These are phyloP conservation scores for Cheiracanthium punctorium DNA, from an alignment of 2,888 invertebrate genomes.

Conservation along the genomic window DNA sequence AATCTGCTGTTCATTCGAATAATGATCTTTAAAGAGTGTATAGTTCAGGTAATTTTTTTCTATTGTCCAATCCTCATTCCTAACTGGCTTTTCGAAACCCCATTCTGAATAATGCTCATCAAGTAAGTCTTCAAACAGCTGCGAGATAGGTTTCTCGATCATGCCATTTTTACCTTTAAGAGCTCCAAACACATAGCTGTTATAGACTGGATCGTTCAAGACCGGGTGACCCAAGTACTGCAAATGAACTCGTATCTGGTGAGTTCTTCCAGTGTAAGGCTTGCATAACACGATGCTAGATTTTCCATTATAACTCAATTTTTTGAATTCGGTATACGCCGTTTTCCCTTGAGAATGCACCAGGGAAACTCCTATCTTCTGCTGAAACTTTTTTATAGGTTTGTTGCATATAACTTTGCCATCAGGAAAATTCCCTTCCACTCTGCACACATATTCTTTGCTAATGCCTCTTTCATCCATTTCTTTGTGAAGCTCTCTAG, in stretches of 20 bases:
- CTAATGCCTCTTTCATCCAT: slow-evolving; percentile 92
- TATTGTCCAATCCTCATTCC: neutral
- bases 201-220: slow-evolving; percentile 97
- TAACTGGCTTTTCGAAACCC: neutral
- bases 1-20: neutral
- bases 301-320: slow-evolving; percentile 89
- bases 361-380: slow-evolving; percentile 97
- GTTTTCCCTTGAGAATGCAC: slow-evolving; percentile 94
- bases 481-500: slow-evolving; percentile 95
- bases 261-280: slow-evolving; percentile 97
- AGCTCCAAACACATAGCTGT: slow-evolving; percentile 92
- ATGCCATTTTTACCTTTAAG: slow-evolving; percentile 91
- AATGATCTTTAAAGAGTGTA: neutral
- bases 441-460: slow-evolving; percentile 97
- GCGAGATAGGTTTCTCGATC: slow-evolving; percentile 74
- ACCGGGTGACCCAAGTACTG: slow-evolving; percentile 98
- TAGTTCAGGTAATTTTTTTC: neutral
- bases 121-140: slow-evolving; percentile 24
- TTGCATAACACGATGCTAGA: slow-evolving; percentile 95
- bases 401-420: slow-evolving; percentile 85
- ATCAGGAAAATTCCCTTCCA: slow-evolving; percentile 94
- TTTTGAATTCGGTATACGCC: slow-evolving; percentile 92
- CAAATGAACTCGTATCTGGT: slow-evolving; percentile 98
- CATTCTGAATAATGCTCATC: neutral
- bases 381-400: slow-evolving; percentile 94